A percentile compares a stretch with the other conserved stretches of the same genome.
phyloP scores from a whole-genome alignment of 2,888 invertebrate genomes.

The Aricia artaxerxes region DNA sequence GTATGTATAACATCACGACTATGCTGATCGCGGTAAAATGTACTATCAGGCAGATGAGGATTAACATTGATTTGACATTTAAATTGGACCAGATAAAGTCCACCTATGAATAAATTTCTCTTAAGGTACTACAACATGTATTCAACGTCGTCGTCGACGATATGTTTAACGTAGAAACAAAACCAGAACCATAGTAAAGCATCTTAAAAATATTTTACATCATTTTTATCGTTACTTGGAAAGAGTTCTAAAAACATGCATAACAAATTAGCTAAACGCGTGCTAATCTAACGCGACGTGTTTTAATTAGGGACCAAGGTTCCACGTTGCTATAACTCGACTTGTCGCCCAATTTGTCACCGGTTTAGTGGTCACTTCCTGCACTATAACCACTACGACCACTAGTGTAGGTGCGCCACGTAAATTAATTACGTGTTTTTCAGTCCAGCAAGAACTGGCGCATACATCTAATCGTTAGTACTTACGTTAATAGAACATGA shows the following conservation, averaged over 20 bases:
- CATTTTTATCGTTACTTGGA: neutral
- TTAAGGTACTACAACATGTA: too few species aligned
- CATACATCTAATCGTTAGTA: constrained; percentile 54
- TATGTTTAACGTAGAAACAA: neutral
- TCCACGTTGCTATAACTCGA: constrained; percentile 30
- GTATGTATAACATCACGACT: neutral
- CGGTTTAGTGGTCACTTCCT: constrained; percentile 44
- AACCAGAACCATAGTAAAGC: neutral
- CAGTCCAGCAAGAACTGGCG: constrained; percentile 50
- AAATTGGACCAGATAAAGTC: too few species aligned
- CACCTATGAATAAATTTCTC: too few species aligned
- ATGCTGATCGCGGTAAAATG: neutral
- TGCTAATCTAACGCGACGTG: constrained; percentile 12
- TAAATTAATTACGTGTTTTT: constrained; percentile 49
- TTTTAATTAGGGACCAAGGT: constrained; percentile 26
- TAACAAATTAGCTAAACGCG: neutral
- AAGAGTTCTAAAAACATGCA: neutral
- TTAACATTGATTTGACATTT: too few species aligned
- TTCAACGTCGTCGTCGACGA: too few species aligned
- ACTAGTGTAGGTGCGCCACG: constrained; percentile 44
- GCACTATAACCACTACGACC: constrained; percentile 43
- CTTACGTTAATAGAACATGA: constrained; percentile 47
- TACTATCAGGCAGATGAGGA: too few species aligned
- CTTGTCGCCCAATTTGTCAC: constrained; percentile 36
- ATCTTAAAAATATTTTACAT: neutral